Base-by-base conservation (phyloP, 2,888 invertebrate species). In the Coleophora flavipennella region DNA sequence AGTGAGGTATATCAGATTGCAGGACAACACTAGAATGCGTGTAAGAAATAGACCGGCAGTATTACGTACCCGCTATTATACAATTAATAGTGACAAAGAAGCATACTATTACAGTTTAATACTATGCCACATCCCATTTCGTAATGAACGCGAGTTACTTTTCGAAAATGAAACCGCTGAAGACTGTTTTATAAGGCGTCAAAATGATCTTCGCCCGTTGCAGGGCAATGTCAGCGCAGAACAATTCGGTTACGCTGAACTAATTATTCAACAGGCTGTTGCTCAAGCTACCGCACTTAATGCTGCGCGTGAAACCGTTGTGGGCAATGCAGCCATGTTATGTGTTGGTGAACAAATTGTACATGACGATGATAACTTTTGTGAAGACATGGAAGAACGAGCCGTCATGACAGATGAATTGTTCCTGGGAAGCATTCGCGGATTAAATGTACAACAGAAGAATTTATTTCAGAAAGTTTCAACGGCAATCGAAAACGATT, bases 31-130 rank as follows among this genome's bases (percentile, higher is more conserved):
- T 0, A 20, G 49, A 37, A 57, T 55, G 56, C 51, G 53, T 12
- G 38, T 58, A 33, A 46, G 59, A 43, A 58, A 60, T 41, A 48
- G 39, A n/a, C n/a, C 45, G 0, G 57, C 59, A 49, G 57, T 64
- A 31, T 49, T 59, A 34, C 53, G 57, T 8, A 56, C 53, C 1
- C 43, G 55, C 0, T 61, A 61, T 32, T 59, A 36, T 26, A 57
- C 54, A 13, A 8, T 57, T 8, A 55, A 53, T 34, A 55, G 54
- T 40, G 53, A 57, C 38, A 46, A 44, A 45, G 49, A 54, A 45
- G 41, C 39, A 0, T 59, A 42, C 32, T 52, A 42, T 38, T 54
- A 53, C 25, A 53, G 40, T 27, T 47, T 56, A 28, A 8, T 59
- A 28, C 50, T 60, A 14, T 56, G 53, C 4, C 55, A 57, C 10